phyloP scores from a whole-genome alignment of 1,140 invertebrate genomes.

The Drosophila dunni region DNA sequence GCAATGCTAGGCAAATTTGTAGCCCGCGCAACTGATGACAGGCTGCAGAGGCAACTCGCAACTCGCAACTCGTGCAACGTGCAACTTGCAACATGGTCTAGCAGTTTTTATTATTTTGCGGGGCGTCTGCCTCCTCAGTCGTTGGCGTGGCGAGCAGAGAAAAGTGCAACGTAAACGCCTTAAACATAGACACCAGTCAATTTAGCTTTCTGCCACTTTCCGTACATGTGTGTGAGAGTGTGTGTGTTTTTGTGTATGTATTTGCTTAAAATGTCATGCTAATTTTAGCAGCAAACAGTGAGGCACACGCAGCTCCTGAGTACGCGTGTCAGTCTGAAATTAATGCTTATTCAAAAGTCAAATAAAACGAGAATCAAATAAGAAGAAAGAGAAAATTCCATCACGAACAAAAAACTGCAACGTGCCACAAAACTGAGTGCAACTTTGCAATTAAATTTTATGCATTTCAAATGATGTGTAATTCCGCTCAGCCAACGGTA shows the following conservation, averaged over 20 bases:
- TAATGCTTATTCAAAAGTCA: conserved; percentile 42
- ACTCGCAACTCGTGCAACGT: neutral
- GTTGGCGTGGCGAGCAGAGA: conserved; percentile 44
- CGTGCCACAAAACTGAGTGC: conserved; percentile 38
- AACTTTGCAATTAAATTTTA: conserved; percentile 15
- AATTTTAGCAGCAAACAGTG: conserved; percentile 54
- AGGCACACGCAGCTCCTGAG: conserved; percentile 41
- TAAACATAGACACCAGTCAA: conserved; percentile 46
- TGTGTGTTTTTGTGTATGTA: conserved; percentile 8
- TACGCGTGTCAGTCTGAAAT: conserved; percentile 68
- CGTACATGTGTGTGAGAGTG: neutral
- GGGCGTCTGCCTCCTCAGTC: conserved; percentile 26
- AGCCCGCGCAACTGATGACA: conserved; percentile 39
- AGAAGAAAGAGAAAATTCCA: conserved; percentile 22
- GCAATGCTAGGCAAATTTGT: conserved; percentile 46
- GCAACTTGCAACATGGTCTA: neutral
- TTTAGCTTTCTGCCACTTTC: conserved; percentile 26
- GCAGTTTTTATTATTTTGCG: neutral
- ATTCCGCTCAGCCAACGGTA: neutral
- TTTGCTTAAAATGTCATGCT: conserved; percentile 48
- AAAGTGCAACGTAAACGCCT: conserved; percentile 73
- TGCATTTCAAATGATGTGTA: conserved; percentile 40
- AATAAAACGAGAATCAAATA: conserved; percentile 13
- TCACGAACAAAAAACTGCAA: conserved; percentile 20
- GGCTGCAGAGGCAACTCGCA: neutral